A percentile compares a stretch with the other conserved stretches of the same genome.
These are phyloP conservation scores for Cataglyphis cursor DNA, from an alignment of 2,888 invertebrate species.

Conservation along the genomic window DNA sequence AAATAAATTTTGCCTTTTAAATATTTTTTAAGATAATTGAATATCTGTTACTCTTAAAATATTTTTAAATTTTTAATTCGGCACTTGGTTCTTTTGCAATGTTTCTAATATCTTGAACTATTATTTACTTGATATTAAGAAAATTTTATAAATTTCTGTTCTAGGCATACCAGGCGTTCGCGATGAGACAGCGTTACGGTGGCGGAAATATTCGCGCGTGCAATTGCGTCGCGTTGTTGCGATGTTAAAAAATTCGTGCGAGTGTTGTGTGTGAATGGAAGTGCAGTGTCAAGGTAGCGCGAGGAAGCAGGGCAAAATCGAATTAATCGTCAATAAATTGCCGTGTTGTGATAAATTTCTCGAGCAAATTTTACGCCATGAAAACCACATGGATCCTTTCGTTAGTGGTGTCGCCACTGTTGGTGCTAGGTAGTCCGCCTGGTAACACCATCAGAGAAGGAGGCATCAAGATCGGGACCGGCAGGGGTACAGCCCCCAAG, in stretches of 20 bases:
- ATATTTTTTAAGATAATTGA: not conserved
- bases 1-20: not conserved
- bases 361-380: conserved; percentile 54
- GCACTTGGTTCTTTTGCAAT: not conserved
- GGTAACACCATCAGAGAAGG: conserved; percentile 79
- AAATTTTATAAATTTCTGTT: conserved; percentile 44
- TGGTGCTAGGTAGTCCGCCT: conserved; percentile 64
- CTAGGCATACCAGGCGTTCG: conserved; percentile 38
- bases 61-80: not conserved
- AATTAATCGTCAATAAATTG: conserved; percentile 1
- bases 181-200: conserved; percentile 53
- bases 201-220: conserved; percentile 33
- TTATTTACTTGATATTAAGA: not conserved
- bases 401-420: conserved; percentile 56
- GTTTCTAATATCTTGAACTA: not conserved
- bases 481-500: conserved; percentile 78
- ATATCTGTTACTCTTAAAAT: not conserved
- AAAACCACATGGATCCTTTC: conserved; percentile 51
- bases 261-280: conserved; percentile 64
- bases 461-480: conserved; percentile 84
- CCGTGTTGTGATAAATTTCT: not conserved
- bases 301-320: not conserved
- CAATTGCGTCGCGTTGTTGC: conserved; percentile 27
- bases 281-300: not conserved
- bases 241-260: conserved; percentile 27